Percentiles rank a stretch among this genome's conserved stretches.
phyloP scores from a whole-genome alignment of 92 coral and sea anemone genomes.

The Ricordea florida region DNA sequence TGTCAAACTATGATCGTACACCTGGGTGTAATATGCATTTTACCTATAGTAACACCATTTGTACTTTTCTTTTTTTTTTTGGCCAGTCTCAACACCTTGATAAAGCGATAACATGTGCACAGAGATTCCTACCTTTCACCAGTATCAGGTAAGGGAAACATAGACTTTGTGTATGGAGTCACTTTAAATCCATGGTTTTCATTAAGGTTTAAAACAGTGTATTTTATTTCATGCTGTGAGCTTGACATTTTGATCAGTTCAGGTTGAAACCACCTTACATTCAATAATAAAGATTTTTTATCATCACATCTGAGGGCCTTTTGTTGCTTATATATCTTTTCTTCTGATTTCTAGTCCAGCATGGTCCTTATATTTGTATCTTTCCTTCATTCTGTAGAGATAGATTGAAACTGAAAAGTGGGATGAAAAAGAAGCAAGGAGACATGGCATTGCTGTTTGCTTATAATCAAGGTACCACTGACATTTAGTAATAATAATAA shows the following conservation, averaged over 20 bases:
- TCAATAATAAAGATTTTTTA: too few species aligned
- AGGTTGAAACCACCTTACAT: too few species aligned
- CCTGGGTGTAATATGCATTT: not conserved
- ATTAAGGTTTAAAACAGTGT: not conserved
- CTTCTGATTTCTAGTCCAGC: not conserved
- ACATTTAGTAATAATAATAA: too few species aligned
- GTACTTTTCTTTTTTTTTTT: not conserved
- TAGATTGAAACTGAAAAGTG: slow-evolving; percentile 14
- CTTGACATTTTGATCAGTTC: too few species aligned
- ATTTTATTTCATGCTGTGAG: too few species aligned
- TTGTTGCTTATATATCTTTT: too few species aligned
- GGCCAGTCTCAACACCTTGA: slow-evolving; percentile 57
- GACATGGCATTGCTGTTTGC: slow-evolving; percentile 36
- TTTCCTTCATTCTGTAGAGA: not conserved
- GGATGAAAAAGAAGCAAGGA: slow-evolving; percentile 25
- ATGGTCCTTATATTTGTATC: too few species aligned
- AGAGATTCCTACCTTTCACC: slow-evolving; percentile 58
- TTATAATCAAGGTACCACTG: slow-evolving; percentile 33
- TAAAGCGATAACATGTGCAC: slow-evolving; percentile 61
- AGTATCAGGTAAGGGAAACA: slow-evolving; percentile 50
- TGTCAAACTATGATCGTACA: too few species aligned
- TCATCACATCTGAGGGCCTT: too few species aligned
- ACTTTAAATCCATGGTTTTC: not conserved
- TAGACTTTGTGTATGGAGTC: not conserved
- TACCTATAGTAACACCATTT: not conserved